Evolutionary conservation across 1,140 invertebrate species (phyloP).

Genomic region (Drosophila willistoni): DNA sequence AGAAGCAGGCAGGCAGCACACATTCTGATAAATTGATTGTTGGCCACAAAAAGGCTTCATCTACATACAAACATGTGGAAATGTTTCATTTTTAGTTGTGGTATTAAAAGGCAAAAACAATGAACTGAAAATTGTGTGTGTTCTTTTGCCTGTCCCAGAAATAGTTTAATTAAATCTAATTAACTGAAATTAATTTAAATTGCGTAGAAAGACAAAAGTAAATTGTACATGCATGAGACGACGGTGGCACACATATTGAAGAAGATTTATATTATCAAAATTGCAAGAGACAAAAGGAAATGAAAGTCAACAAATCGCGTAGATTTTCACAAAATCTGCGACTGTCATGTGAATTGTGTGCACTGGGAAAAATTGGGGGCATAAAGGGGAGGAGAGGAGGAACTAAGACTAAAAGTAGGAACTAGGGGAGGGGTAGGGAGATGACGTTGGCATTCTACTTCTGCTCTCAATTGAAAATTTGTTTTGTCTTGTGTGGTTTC

Average conservation of each 20-base stretch:
- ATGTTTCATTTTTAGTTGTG: neutral
- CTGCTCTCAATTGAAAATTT: conserved; percentile 47
- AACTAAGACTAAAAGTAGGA: neutral
- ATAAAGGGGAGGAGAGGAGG: neutral
- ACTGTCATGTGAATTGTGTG: conserved; percentile 63
- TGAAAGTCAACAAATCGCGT: conserved; percentile 67
- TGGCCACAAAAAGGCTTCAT: conserved; percentile 15
- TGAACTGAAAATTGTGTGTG: conserved; percentile 22
- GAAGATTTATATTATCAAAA: conserved; percentile 8
- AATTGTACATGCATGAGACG: conserved; percentile 54
- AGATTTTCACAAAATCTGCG: conserved; percentile 77
- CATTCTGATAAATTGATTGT: conserved; percentile 38
- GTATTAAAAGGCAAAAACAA: conserved; percentile 28
- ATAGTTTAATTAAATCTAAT: conserved; percentile 70
- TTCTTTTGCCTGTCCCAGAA: conserved; percentile 27
- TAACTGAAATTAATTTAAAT: conserved; percentile 63
- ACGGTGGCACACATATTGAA: conserved; percentile 1
- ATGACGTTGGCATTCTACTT: conserved; percentile 26
- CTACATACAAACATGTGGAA: conserved; percentile 1
- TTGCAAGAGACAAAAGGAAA: conserved; percentile 41
- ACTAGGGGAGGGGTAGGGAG: neutral
- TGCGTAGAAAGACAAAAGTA: conserved; percentile 59
- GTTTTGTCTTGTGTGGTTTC: conserved; percentile 31
- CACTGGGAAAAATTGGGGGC: conserved; percentile 25
- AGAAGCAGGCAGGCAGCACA: neutral